A percentile compares a stretch with the other conserved stretches of the same genome.
phyloP scores from a whole-genome alignment of 2,797 vertebrate species.

The Avahi laniger region DNA sequence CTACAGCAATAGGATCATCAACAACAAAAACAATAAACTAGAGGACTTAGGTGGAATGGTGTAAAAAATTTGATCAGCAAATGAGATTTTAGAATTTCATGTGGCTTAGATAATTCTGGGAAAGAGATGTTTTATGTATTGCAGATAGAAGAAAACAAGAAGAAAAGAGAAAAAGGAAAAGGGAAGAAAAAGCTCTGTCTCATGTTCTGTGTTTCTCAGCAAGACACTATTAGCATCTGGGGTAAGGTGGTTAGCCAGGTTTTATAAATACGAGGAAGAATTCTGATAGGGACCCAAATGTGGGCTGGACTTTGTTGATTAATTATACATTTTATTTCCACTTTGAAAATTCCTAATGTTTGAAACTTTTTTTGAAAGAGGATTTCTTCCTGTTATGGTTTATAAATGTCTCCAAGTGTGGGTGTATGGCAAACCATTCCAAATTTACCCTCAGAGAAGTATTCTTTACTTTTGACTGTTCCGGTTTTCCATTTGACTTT shows the following conservation, averaged over 20 bases:
- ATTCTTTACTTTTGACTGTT: slow-evolving; percentile 63
- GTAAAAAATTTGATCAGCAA: background rate
- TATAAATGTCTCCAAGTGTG: slow-evolving; percentile 76
- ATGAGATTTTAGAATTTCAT: background rate
- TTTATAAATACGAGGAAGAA: background rate
- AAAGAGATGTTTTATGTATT: background rate
- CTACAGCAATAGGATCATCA: background rate
- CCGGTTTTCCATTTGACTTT: slow-evolving; percentile 60
- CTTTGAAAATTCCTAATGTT: slow-evolving; percentile 59
- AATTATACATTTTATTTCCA: slow-evolving; percentile 51
- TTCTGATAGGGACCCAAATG: background rate
- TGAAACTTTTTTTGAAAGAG: slow-evolving; percentile 66
- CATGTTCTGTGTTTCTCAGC: background rate
- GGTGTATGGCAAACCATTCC: slow-evolving; percentile 66
- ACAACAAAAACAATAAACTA: background rate
- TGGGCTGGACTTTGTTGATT: slow-evolving; percentile 12
- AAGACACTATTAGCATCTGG: background rate
- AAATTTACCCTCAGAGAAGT: slow-evolving; percentile 68
- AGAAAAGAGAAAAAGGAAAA: background rate
- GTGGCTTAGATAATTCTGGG: background rate
- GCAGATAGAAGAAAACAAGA: background rate
- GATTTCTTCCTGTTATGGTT: slow-evolving; percentile 70
- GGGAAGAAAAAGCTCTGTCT: background rate
- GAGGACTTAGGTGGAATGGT: background rate
- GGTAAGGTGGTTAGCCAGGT: background rate